Conservation (phyloP, 2,797 vertebrate genomes). For the Periparus ater region DNA sequence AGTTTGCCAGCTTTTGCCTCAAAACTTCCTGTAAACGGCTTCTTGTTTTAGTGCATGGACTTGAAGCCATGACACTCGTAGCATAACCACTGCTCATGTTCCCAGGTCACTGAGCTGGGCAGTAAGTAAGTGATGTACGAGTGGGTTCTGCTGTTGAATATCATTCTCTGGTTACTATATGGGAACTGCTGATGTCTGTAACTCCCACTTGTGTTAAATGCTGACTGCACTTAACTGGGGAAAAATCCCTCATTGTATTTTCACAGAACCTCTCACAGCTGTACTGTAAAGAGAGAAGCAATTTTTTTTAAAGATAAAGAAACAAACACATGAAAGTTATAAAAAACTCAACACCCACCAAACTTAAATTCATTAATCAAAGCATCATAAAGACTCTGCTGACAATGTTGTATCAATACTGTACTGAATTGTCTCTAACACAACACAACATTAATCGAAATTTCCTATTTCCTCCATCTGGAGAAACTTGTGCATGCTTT, state of each 20-base stretch:
- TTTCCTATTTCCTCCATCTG: background rate
- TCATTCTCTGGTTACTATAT: background rate
- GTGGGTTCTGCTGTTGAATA: background rate
- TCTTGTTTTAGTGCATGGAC: background rate
- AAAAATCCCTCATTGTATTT: background rate
- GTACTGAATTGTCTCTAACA: background rate
- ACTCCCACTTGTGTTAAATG: background rate
- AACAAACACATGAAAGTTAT: background rate
- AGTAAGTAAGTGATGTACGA: background rate
- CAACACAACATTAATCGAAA: background rate
- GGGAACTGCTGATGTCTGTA: constrained; percentile 39
- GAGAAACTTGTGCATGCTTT: background rate
- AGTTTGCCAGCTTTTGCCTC: background rate
- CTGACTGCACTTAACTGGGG: background rate
- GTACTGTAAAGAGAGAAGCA: background rate
- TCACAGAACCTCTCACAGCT: background rate
- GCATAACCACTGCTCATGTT: background rate
- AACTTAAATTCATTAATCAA: background rate
- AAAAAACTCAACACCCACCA: background rate
- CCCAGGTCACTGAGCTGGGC: background rate
- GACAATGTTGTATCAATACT: background rate
- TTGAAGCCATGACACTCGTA: background rate
- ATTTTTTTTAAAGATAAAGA: background rate
- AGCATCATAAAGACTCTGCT: background rate
- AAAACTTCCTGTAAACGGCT: background rate